phyloP scores from a whole-genome alignment of 2,113 vertebrate species.

The Gnathonemus echidnorhynchus region DNA sequence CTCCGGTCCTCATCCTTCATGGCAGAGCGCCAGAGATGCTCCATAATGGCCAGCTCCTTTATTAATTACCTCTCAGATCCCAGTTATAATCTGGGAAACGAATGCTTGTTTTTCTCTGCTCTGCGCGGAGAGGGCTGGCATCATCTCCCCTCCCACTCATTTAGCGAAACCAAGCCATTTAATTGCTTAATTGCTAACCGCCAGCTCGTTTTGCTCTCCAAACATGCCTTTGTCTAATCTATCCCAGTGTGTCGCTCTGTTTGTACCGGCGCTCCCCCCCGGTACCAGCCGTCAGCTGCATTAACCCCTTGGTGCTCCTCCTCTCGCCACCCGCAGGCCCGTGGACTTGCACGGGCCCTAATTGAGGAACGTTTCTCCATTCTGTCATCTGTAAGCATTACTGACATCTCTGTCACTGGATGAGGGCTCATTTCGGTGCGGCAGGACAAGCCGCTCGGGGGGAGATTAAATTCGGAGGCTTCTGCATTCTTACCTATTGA shows the following conservation, averaged over 20 bases:
- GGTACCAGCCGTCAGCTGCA: slow-evolving; percentile 16
- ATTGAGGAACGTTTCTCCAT: slow-evolving; percentile 7
- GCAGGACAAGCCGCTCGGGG: not conserved
- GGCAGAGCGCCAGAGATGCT: not conserved
- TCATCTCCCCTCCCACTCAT: slow-evolving; percentile 10
- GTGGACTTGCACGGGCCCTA: not conserved
- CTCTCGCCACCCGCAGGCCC: not conserved
- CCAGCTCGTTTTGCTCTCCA: slow-evolving; percentile 24
- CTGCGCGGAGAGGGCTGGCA: not conserved
- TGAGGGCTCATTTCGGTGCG: not conserved
- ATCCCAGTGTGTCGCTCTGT: slow-evolving; percentile 23
- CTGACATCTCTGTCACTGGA: slow-evolving; percentile 18
- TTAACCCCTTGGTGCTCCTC: slow-evolving; percentile 16
- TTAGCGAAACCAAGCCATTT: slow-evolving; percentile 23
- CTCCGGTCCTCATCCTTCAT: not conserved
- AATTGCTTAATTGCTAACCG: slow-evolving; percentile 31
- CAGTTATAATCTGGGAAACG: slow-evolving; percentile 25
- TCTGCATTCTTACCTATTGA: not conserved
- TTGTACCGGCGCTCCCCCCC: not conserved
- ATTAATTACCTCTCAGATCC: slow-evolving; percentile 27
- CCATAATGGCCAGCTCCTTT: slow-evolving; percentile 17
- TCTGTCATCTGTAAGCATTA: slow-evolving; percentile 20
- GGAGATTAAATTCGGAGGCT: not conserved
- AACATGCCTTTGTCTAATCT: slow-evolving; percentile 31
- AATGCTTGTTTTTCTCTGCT: slow-evolving; percentile 19